phyloP scores from a whole-genome alignment of 2,113 vertebrate species.

The Lontra canadensis region DNA sequence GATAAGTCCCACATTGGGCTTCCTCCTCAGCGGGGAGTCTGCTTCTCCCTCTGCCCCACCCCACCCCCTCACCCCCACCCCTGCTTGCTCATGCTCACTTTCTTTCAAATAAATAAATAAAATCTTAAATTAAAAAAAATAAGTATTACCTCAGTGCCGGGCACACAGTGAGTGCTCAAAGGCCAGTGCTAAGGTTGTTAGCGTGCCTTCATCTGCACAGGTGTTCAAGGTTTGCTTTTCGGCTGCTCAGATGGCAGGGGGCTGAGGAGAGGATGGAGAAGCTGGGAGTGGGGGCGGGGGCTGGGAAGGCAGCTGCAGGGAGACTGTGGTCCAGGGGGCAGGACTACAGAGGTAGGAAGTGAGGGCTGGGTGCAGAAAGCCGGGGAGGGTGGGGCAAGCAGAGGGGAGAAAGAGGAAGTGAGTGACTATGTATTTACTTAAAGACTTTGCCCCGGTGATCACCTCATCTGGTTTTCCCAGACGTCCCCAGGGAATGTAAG shows the following conservation, averaged over 20 bases:
- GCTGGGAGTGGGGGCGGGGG: not conserved
- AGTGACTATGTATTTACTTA: slow-evolving; percentile 61
- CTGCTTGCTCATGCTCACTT: no score
- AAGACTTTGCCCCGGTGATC: slow-evolving; percentile 51
- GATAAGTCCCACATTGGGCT: not conserved
- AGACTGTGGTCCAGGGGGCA: not conserved
- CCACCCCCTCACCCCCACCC: no score
- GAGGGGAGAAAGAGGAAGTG: slow-evolving; percentile 24
- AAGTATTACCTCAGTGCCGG: not conserved
- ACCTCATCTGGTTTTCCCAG: slow-evolving; percentile 61
- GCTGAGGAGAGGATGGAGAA: not conserved
- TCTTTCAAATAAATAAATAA: not conserved
- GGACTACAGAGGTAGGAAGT: not conserved
- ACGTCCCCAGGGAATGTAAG: slow-evolving; percentile 54
- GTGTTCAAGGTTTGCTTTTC: slow-evolving; percentile 10
- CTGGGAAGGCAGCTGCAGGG: not conserved
- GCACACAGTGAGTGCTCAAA: not conserved
- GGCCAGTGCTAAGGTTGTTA: not conserved
- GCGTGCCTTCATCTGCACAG: slow-evolving; percentile 6
- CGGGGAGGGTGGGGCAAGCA: not conserved
- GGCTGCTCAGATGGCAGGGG: not conserved
- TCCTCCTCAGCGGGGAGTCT: not conserved
- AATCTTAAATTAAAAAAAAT: not conserved
- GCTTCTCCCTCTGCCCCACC: not conserved
- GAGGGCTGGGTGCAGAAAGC: not conserved